A percentile compares a stretch with the other conserved stretches of the same genome.
Conservation (phyloP, 1,140 invertebrate genomes). For the Zaprionus inermis region DNA sequence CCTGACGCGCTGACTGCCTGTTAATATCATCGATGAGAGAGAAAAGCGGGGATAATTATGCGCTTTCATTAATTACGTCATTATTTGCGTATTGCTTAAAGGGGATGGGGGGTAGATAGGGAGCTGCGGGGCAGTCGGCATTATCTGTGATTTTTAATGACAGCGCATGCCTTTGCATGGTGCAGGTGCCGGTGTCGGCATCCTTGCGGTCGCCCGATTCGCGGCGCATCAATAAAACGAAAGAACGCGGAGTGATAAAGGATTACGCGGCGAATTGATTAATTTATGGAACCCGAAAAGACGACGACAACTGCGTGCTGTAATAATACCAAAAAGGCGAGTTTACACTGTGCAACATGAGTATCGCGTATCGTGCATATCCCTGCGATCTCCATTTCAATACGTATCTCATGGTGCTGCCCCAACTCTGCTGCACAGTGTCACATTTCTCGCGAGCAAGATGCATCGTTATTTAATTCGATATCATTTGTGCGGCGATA, state of each 20-base stretch:
- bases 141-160: constrained; percentile 52
- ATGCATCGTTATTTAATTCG: constrained; percentile 70
- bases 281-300: constrained; percentile 76
- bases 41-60: constrained; percentile 48
- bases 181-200: too few relatives aligned
- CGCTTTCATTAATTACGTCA: constrained; percentile 72
- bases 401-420: background rate
- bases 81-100: constrained; percentile 72
- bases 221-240: constrained; percentile 65
- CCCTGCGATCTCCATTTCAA: too few relatives aligned
- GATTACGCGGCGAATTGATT: constrained; percentile 73
- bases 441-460: constrained; percentile 31
- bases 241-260: constrained; percentile 63
- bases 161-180: constrained; percentile 32
- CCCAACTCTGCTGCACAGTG: constrained; percentile 30
- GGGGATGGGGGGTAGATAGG: background rate
- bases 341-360: constrained; percentile 51
- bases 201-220: constrained; percentile 43
- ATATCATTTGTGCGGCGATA: constrained; percentile 58
- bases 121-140: background rate
- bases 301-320: constrained; percentile 37
- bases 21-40: constrained; percentile 61
- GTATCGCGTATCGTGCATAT: too few relatives aligned
- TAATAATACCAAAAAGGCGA: background rate
- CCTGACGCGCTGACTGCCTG: constrained; percentile 56